These are phyloP conservation scores for Physella acuta DNA, from an alignment of 1,140 invertebrate genomes.

Conservation along the genomic window DNA sequence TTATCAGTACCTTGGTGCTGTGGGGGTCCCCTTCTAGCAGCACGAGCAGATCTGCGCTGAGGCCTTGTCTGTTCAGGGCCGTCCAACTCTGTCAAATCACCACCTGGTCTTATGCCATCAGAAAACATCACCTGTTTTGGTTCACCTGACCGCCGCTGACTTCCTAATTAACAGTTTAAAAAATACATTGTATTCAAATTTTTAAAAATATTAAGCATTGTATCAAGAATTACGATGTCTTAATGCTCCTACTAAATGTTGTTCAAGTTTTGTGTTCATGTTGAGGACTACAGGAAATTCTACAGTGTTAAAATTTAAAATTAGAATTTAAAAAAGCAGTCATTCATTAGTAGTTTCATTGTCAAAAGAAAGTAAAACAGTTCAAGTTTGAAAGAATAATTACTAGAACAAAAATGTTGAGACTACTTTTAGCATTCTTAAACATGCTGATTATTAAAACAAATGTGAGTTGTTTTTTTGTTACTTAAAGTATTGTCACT, in stretches of 20 bases:
- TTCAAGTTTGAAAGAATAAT: neutral
- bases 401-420: slow-evolving; percentile 4
- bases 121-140: slow-evolving; percentile 80
- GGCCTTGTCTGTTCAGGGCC: slow-evolving; percentile 40
- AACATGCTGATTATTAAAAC: too few relatives aligned
- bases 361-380: neutral
- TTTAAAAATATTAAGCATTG: too few relatives aligned
- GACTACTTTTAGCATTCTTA: too few relatives aligned
- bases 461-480: too few relatives aligned
- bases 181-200: too few relatives aligned
- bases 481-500: too few relatives aligned
- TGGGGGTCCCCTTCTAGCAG: slow-evolving; percentile 43
- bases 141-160: slow-evolving; percentile 29
- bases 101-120: slow-evolving; percentile 86
- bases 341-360: neutral
- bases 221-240: too few relatives aligned
- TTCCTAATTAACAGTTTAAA: too few relatives aligned
- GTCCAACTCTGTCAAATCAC: slow-evolving; percentile 79
- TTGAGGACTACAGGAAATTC: neutral
- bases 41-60: slow-evolving; percentile 33
- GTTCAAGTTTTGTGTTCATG: neutral
- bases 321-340: neutral
- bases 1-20: slow-evolving; percentile 41
- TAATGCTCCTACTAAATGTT: too few relatives aligned
- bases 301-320: neutral